Evolutionary conservation across 2,888 invertebrate species (phyloP).

Genomic region (Apotomis betuletana): DNA sequence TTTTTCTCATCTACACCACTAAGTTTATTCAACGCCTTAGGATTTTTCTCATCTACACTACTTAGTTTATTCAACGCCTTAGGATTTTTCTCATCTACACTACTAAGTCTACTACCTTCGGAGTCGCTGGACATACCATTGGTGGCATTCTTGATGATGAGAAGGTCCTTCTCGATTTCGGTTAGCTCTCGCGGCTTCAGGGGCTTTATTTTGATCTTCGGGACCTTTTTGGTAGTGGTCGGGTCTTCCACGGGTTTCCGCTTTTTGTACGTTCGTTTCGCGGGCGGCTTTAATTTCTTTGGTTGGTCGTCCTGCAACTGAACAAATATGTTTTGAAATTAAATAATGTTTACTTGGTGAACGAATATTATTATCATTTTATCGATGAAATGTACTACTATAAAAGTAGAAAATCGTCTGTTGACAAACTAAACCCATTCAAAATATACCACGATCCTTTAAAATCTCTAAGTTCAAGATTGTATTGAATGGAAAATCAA

Average conservation of each 20-base stretch:
- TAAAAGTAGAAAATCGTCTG: no score
- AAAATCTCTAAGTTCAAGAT: no score
- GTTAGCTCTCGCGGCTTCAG: slow-evolving; percentile 69
- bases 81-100: slow-evolving; percentile 49
- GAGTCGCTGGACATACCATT: slow-evolving; percentile 65
- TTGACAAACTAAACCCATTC: no score
- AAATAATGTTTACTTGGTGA: no score
- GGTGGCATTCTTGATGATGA: slow-evolving; percentile 73
- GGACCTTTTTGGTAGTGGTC: slow-evolving; percentile 55
- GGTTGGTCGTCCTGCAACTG: slow-evolving; percentile 67
- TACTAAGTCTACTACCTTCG: slow-evolving; percentile 57
- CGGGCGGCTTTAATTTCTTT: slow-evolving; percentile 61
- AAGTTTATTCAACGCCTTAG: slow-evolving; percentile 56
- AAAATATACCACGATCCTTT: no score
- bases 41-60: slow-evolving; percentile 46
- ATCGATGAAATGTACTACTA: no score
- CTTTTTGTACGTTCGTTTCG: slow-evolving; percentile 69
- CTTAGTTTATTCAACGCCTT: slow-evolving; percentile 56
- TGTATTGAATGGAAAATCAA: no score
- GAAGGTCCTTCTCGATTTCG: slow-evolving; percentile 74
- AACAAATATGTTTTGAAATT: no score
- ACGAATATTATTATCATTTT: no score
- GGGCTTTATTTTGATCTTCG: slow-evolving; percentile 60
- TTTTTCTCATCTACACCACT: slow-evolving; percentile 36
- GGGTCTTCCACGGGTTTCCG: slow-evolving; percentile 64